Evolutionary conservation across 2,797 vertebrate genomes (phyloP), one percentile per base, ranked within the genome.

Genomic region (Heteromormyrus szaboi): DNA sequence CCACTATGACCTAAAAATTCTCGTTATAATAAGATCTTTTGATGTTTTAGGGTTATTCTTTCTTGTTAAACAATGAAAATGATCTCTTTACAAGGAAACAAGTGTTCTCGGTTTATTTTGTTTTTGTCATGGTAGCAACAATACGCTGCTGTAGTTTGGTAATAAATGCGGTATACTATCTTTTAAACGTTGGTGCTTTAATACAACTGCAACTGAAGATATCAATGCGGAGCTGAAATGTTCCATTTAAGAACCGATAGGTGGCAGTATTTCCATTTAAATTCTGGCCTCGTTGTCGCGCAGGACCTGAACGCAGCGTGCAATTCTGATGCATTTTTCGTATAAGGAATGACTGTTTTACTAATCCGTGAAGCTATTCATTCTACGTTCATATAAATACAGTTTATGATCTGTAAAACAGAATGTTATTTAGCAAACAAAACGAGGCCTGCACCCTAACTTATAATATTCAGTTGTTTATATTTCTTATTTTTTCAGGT

Each of bases 181-280:
- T 72, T 37, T 72, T 37, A 72, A 72, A 17, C 29, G 12, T 2
- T 72, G 29, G 29, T 72, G 29, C 65, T 72, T 68, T 37, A 72
- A 72, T 72, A 68, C 62, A 33, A 68, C 62, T 68, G 65, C 65
- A 79, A 76, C 72, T 44, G 37, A 79, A 46, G 72, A 79, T n/a
- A 29, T 85, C 44, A 53, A 51, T 29, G 19, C 25, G 17, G 83
- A 53, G 46, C 50, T 46, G 37, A 79, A 44, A 46, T n/a, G 41
- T 79, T 46, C 2, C 46, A 19, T 51, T 85, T 53, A 53, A 85
- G 12, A 25, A 85, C 44, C 44, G 83, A 85, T 25, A 85, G 83
- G 83, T 85, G 83, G 83, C 83, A 53, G 48, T 85, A 85, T 85
- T 85, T 85, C 48, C 83, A 50, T 85, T 85, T 53, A 50, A 85